These are phyloP conservation scores for Porites australiensis DNA, from an alignment of 64 coral and sea anemone genomes.

Conservation along the genomic window DNA sequence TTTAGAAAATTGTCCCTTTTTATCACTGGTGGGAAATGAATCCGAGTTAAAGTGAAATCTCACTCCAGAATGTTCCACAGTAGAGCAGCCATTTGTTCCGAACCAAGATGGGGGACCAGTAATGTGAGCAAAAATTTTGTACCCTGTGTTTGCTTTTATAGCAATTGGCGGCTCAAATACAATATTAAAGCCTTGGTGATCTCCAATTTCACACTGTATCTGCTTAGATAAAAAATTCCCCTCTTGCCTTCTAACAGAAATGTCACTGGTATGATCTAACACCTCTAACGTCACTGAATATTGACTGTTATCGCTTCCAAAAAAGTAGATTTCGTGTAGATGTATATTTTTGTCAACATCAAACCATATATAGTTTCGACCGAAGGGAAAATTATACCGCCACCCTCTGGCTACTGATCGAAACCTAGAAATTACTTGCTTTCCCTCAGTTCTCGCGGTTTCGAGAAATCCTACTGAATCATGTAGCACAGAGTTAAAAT, in stretches of 20 bases:
- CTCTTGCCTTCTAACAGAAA: neutral
- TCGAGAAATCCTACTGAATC: neutral
- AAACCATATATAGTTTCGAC: neutral
- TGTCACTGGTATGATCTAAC: neutral
- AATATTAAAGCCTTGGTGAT: conserved; percentile 51
- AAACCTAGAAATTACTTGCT: neutral
- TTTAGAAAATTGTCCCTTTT: no score
- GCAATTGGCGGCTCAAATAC: conserved; percentile 29
- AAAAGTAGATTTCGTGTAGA: neutral
- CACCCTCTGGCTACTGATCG: neutral
- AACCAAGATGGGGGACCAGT: neutral
- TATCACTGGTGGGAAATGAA: no score
- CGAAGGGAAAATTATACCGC: neutral
- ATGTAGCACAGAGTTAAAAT: neutral
- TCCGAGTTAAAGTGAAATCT: no score
- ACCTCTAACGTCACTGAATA: conserved; percentile 44
- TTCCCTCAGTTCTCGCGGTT: neutral
- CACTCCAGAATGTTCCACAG: no score
- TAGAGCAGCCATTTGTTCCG: no score
- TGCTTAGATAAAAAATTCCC: conserved; percentile 28
- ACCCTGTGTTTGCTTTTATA: conserved; percentile 16
- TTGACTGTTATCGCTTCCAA: conserved; percentile 11
- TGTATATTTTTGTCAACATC: neutral
- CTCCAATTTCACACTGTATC: neutral
- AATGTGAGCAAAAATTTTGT: neutral